phyloP scores from a whole-genome alignment of 2,888 invertebrate genomes.

The Drosophila monieri region DNA sequence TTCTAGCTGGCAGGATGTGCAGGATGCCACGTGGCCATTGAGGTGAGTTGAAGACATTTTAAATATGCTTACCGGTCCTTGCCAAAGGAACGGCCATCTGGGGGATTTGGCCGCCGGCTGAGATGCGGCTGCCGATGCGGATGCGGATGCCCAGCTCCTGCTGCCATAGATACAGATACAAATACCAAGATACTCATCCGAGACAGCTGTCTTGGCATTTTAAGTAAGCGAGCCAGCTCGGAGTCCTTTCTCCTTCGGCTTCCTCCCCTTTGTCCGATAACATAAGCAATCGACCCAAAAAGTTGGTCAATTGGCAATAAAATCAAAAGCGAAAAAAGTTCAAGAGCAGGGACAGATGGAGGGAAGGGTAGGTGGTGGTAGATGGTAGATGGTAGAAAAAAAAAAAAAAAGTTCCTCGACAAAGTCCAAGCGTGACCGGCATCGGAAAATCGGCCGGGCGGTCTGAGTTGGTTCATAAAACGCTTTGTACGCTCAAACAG shows the following conservation, averaged over 20 bases:
- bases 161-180: slow-evolving; percentile 11
- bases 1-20: slow-evolving; percentile 17
- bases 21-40: slow-evolving; percentile 18
- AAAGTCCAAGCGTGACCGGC: slow-evolving; percentile 78
- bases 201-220: slow-evolving; percentile 63
- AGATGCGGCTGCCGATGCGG: neutral
- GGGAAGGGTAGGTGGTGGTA: neutral
- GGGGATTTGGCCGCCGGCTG: slow-evolving; percentile 12
- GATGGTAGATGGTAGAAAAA: slow-evolving; percentile 28
- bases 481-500: slow-evolving; percentile 80
- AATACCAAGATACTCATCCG: slow-evolving; percentile 52
- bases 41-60: slow-evolving; percentile 55
- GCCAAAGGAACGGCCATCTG: slow-evolving; percentile 6
- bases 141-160: neutral
- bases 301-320: slow-evolving; percentile 80
- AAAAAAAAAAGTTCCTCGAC: slow-evolving; percentile 53
- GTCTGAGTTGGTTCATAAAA: slow-evolving; percentile 76
- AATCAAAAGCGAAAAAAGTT: slow-evolving; percentile 75
- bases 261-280: slow-evolving; percentile 17
- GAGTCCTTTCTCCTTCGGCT: neutral
- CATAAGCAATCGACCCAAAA: slow-evolving; percentile 67
- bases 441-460: slow-evolving; percentile 56
- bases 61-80: slow-evolving; percentile 30
- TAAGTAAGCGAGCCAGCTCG: slow-evolving; percentile 35
- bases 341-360: slow-evolving; percentile 51